Base-by-base conservation (phyloP, 2,797 vertebrate genomes). In the Anguilla marmorata region DNA sequence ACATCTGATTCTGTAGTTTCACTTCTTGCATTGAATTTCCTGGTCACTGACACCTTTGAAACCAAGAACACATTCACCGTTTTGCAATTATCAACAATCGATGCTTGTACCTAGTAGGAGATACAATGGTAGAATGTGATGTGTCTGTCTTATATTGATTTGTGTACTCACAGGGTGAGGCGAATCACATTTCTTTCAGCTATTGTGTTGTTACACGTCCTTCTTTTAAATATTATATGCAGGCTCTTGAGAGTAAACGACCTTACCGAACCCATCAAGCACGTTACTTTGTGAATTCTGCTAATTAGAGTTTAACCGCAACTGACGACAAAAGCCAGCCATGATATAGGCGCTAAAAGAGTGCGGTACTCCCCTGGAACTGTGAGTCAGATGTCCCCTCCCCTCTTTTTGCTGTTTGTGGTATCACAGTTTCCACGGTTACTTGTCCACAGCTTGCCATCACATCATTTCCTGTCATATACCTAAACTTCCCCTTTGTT, bases 21-120 rank as follows among this genome's bases (percentile, higher is more conserved):
- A 92, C 91, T 93, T 95, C 92, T 91, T 86, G 24, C 90, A 92
- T 87, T 76, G 84, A 85, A 60, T 86, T 91, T 89, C 88, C 88
- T 91, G 85, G 85, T 80, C 60, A 85, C 84, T 88, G 85, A 76
- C 37, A 87, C 60, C 56, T 69, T 88, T 88, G 89, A 87, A 86
- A 74, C 88, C 27, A 37, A 76, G n/a, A 30, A 85, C 87, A 88
- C 45, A 89, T 85, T 92, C 52, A 87, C 87, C 88, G 87, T 87
- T 87, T 45, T 88, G 50, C 27, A 89, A 54, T 56, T 14, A 84
- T 69, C 63, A 14, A 33, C 48, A 56, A 30, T 33, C n/a, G 7
- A 56, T 84, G 6, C 27, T 30, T 56, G 27, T 56, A 84, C 52
- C 12, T 79, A 41, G 74, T 12, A 33, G 27, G 69, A 37, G 69